Base-by-base conservation (phyloP, 1,140 invertebrate species). In the Ptiloglossa arizonensis region DNA sequence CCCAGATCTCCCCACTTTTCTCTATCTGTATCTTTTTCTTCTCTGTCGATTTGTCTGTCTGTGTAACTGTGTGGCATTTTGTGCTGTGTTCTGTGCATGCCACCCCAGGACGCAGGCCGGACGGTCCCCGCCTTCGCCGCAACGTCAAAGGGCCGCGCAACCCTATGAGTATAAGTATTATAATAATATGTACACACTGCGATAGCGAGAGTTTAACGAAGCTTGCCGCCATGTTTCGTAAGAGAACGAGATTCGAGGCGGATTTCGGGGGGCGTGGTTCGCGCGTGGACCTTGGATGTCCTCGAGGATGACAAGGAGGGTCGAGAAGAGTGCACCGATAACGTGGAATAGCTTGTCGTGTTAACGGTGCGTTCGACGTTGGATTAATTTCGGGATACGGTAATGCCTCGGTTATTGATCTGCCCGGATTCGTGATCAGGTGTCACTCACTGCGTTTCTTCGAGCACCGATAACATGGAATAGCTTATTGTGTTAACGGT, bases 51-150 rank as follows among this genome's bases (percentile, higher is more conserved):
- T 82, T 90, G 87, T 90, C 86, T 92, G 87, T 91, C 89, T 86
- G 84, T 86, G 91, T 91, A 92, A 92, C 85, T 91, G 89, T 92
- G 91, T 93, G 90, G 90, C 88, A 89, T 91, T 92, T 93, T 92
- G 90, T 92, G 89, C 88, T 93, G 91, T 93, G 87, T 92, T 92
- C 88, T 92, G 91, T 92, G 91, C 92, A 92, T 92, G 92, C 91
- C 86, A 91, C 89, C 91, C 89, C 91, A 92, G 92, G 91, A 93
- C 88, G 91, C 89, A 89, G 88, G 88, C 90, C 86, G 91, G 91
- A 93, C 88, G 90, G 91, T 92, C 92, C 91, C 91, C 90, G 91
- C 91, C 91, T 92, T 91, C 91, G 86, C 86, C 89, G 88, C 90
- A 90, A 89, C 92, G 90, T 80, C 90, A 85, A 91, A 92, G 88